Conservation (phyloP, 2,797 vertebrate genomes). For the Lepilemur septentrionalis region DNA sequence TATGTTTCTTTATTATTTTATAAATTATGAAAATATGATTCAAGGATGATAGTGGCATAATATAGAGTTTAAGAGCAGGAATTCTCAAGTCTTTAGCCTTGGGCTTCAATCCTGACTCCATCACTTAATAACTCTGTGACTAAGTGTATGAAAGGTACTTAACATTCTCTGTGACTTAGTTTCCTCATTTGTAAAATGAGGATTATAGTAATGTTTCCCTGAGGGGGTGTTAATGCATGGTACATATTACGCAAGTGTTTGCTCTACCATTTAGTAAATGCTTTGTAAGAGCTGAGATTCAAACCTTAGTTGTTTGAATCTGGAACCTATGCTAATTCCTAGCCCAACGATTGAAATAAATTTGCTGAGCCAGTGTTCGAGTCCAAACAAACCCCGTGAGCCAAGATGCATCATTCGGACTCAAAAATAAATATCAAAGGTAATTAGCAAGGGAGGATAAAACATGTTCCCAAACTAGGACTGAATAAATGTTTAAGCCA, state of each 20-base stretch:
- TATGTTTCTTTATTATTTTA: background rate
- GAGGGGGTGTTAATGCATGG: background rate
- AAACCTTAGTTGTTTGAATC: background rate
- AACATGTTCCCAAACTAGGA: background rate
- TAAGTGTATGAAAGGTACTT: background rate
- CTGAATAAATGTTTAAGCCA: background rate
- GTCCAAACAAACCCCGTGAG: background rate
- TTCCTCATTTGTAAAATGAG: background rate
- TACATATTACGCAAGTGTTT: background rate
- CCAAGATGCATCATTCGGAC: background rate
- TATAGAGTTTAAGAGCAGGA: background rate
- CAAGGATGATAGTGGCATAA: background rate
- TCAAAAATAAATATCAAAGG: background rate
- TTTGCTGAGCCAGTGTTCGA: background rate
- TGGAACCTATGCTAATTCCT: background rate
- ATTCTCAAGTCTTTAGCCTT: background rate
- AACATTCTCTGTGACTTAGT: background rate
- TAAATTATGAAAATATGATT: background rate
- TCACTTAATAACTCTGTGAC: background rate
- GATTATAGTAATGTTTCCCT: background rate
- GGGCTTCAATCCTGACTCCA: background rate
- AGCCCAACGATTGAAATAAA: background rate
- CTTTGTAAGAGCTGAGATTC: background rate
- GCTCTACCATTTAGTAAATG: background rate
- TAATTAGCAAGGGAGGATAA: background rate